These are phyloP conservation scores for Cromileptes altivelis DNA, from an alignment of 2,113 vertebrate genomes.

Conservation along the genomic window DNA sequence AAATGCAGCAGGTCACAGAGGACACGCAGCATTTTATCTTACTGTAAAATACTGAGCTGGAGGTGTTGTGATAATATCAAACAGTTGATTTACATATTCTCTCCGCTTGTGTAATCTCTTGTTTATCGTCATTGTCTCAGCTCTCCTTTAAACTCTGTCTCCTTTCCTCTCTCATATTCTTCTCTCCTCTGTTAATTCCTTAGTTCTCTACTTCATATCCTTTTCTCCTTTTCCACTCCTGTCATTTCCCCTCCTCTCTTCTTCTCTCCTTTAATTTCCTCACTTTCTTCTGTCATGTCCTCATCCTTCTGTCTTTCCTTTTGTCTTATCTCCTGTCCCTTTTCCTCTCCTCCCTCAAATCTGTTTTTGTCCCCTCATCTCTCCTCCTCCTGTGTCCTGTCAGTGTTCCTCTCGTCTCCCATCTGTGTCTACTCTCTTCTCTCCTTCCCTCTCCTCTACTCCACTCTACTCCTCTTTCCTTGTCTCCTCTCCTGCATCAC, in stretches of 20 bases:
- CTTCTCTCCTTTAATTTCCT: not conserved
- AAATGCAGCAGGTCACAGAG: not conserved
- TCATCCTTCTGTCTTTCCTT: not conserved
- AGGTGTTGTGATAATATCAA: constrained; percentile 1
- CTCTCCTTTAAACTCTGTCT: not conserved
- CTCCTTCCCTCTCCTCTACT: not conserved
- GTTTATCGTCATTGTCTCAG: not conserved
- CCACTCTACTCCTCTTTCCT: not conserved
- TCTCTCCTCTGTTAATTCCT: not conserved
- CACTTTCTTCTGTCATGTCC: not conserved
- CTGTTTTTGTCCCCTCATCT: not conserved
- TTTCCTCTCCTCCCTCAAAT: not conserved
- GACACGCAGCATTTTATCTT: not conserved
- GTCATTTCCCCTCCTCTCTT: not conserved
- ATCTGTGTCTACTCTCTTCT: not conserved
- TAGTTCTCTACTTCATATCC: not conserved
- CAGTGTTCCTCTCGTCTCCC: not conserved
- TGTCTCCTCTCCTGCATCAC: constrained; percentile 22
- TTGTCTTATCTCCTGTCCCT: not conserved
- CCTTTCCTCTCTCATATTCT: not conserved
- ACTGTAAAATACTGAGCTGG: not conserved
- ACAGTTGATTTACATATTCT: not conserved
- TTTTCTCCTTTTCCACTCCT: not conserved
- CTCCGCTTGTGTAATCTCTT: not conserved
- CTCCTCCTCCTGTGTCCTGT: not conserved